A percentile compares a stretch with the other conserved stretches of the same genome.
Conservation (phyloP, 2,888 invertebrate genomes). For the Megamerina dolium region DNA sequence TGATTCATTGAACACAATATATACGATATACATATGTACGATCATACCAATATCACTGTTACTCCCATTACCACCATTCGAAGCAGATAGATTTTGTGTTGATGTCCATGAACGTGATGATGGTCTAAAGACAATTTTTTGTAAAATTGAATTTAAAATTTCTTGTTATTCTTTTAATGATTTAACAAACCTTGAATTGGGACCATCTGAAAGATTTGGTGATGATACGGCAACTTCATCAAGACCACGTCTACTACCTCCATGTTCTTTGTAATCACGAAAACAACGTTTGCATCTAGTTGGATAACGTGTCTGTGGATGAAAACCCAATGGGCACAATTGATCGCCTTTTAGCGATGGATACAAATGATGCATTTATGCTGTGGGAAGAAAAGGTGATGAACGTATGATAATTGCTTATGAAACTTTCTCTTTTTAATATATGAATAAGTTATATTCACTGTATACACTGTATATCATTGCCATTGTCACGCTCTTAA, state of each 20-base stretch:
- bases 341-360: constrained; percentile 71
- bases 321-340: constrained; percentile 85
- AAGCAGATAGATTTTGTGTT: constrained; percentile 59
- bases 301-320: constrained; percentile 91
- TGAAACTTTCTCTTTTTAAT: too few species aligned
- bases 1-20: too few species aligned
- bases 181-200: constrained; percentile 52
- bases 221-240: constrained; percentile 71
- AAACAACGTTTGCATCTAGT: constrained; percentile 90
- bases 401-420: too few species aligned
- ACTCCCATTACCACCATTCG: constrained; percentile 30
- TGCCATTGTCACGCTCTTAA: too few species aligned
- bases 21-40: too few species aligned
- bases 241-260: constrained; percentile 64
- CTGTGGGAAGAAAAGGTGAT: background rate
- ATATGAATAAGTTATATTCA: too few species aligned
- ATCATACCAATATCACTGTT: constrained; percentile 44
- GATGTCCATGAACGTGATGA: constrained; percentile 67
- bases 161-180: background rate
- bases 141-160: background rate
- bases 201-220: constrained; percentile 67
- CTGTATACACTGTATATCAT: too few species aligned
- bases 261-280: constrained; percentile 87
- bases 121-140: constrained; percentile 26
- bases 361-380: constrained; percentile 50